Conservation (phyloP, 2,888 invertebrate species). For the Diloba caeruleocephala region DNA sequence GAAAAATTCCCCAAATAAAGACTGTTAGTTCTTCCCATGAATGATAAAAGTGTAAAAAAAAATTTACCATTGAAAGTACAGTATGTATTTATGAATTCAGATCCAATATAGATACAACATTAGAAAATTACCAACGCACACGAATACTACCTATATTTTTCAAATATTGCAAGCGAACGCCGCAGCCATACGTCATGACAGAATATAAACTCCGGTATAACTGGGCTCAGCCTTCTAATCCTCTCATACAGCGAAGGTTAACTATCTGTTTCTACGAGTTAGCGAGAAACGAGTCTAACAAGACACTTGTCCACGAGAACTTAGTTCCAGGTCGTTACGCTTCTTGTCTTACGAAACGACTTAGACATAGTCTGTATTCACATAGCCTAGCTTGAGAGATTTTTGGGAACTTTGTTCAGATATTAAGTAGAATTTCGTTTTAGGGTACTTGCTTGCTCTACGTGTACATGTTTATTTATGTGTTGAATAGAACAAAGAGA, state of each 20-base stretch:
- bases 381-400: conserved; percentile 18
- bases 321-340: conserved; percentile 58
- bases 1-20: no score
- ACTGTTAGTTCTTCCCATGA: no score
- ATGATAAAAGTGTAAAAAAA: no score
- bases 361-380: conserved; percentile 39
- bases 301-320: conserved; percentile 54
- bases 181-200: no score
- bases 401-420: conserved; percentile 20
- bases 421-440: no score
- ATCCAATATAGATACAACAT: no score
- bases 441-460: no score
- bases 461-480: no score
- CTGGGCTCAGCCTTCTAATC: conserved; percentile 40
- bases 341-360: conserved; percentile 51
- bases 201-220: conserved; percentile 34
- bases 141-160: not conserved
- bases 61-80: no score
- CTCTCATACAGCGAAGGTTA: conserved; percentile 44
- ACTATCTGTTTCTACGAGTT: conserved; percentile 57
- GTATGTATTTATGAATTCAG: no score
- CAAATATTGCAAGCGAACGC: conserved; percentile 15
- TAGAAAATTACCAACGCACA: not conserved
- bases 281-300: conserved; percentile 58
- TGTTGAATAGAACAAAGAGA: no score